phyloP scores from a whole-genome alignment of 2,797 vertebrate genomes.

The Erethizon dorsatum region DNA sequence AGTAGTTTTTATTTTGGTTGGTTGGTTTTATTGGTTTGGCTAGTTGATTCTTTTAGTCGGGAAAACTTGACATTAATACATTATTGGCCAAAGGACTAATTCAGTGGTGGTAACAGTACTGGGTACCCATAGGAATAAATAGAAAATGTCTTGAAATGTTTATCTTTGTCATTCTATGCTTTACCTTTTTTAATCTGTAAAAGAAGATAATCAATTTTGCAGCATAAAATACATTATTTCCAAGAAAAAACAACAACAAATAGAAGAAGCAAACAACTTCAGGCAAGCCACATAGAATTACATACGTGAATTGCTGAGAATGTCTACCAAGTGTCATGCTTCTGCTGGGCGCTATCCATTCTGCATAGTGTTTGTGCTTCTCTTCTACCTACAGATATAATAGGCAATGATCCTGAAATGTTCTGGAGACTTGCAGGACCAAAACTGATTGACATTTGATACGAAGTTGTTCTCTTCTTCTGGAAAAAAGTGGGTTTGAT shows the following conservation, averaged over 20 bases:
- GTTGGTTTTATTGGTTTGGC: neutral
- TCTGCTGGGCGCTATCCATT: neutral
- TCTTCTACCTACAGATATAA: neutral
- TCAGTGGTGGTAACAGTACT: neutral
- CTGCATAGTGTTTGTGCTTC: neutral
- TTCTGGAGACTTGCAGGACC: neutral
- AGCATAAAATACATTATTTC: neutral
- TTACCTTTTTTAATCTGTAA: neutral
- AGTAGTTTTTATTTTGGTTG: neutral
- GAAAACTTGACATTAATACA: neutral
- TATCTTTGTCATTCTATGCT: neutral
- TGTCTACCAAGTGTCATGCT: too few species aligned
- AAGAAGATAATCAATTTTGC: neutral
- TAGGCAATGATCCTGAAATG: neutral
- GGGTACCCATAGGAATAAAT: neutral
- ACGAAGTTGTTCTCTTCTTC: neutral
- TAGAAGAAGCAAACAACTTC: neutral
- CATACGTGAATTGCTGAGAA: neutral
- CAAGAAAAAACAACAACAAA: neutral
- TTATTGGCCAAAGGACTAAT: neutral
- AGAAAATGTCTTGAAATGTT: neutral
- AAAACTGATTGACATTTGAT: neutral
- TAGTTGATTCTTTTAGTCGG: neutral
- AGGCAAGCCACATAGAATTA: neutral
- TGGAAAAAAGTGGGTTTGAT: neutral